Evolutionary conservation across 2,888 invertebrate species (phyloP).

Genomic region (Scaptomyza flava): DNA sequence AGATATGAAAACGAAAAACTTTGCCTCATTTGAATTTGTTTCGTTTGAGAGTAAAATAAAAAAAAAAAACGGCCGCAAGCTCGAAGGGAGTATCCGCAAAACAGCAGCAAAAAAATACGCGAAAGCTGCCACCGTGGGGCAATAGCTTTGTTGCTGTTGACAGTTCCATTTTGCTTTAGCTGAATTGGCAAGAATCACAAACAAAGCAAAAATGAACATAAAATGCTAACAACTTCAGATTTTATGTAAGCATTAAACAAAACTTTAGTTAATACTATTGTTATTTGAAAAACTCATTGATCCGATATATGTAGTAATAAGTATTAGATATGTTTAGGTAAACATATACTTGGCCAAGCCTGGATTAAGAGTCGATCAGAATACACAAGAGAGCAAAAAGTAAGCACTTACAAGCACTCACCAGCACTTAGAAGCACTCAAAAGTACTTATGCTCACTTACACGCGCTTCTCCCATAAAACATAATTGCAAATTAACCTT

Average conservation of each 20-base stretch:
- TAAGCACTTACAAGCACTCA: constrained; percentile 46
- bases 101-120: constrained; percentile 9
- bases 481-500: constrained; percentile 59
- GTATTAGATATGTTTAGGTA: too few species aligned
- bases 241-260: too few species aligned
- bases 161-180: constrained; percentile 57
- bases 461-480: constrained; percentile 53
- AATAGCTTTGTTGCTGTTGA: constrained; percentile 53
- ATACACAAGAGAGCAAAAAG: constrained; percentile 1
- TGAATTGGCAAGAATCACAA: constrained; percentile 3
- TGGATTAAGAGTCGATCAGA: not conserved
- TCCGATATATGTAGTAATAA: too few species aligned
- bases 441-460: constrained; percentile 53
- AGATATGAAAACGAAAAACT: constrained; percentile 44
- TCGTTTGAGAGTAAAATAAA: not conserved
- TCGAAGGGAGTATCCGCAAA: constrained; percentile 4
- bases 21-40: constrained; percentile 33
- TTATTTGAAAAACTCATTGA: too few species aligned
- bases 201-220: not conserved
- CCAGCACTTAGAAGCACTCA: constrained; percentile 45
- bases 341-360: not conserved
- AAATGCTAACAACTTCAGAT: too few species aligned
- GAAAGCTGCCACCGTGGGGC: constrained; percentile 50
- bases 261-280: too few species aligned
- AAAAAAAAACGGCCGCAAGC: not conserved